Percentiles rank a stretch among this genome's conserved stretches.
Conservation (phyloP, 2,797 vertebrate species). For the Rousettus madagascariensis region DNA sequence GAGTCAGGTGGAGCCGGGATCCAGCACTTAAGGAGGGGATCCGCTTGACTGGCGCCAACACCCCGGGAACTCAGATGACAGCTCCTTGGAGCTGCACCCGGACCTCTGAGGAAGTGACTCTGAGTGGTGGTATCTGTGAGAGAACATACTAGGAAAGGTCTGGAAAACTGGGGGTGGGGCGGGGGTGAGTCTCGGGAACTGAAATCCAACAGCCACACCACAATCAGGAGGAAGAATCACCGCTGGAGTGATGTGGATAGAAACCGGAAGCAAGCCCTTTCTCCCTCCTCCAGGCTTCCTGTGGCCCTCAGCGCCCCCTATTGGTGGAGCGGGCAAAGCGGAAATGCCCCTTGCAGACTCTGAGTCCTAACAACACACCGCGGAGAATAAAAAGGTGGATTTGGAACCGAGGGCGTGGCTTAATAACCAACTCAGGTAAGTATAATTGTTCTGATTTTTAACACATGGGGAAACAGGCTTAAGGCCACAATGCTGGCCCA, state of each 20-base stretch:
- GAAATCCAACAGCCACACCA: background rate
- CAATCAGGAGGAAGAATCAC: background rate
- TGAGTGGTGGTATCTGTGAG: background rate
- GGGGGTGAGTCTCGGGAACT: background rate
- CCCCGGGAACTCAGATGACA: background rate
- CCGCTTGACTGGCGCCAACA: background rate
- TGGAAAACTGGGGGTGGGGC: background rate
- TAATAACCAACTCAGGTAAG: background rate
- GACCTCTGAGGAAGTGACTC: background rate
- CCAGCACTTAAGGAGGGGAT: background rate
- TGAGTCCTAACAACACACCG: fast-evolving
- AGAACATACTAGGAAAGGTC: background rate
- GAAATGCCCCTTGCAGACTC: background rate
- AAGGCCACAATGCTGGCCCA: background rate
- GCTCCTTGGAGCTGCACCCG: background rate
- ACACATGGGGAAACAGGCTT: background rate
- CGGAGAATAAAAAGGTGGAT: fast-evolving
- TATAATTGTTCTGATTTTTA: background rate
- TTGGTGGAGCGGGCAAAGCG: background rate
- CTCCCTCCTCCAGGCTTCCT: background rate
- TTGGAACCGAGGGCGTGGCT: background rate
- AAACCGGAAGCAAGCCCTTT: background rate
- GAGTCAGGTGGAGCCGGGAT: no score
- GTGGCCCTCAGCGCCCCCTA: background rate
- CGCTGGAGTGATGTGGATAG: no score